phyloP scores from a whole-genome alignment of 2,113 vertebrate genomes.

The Leptocoma aspasia region DNA sequence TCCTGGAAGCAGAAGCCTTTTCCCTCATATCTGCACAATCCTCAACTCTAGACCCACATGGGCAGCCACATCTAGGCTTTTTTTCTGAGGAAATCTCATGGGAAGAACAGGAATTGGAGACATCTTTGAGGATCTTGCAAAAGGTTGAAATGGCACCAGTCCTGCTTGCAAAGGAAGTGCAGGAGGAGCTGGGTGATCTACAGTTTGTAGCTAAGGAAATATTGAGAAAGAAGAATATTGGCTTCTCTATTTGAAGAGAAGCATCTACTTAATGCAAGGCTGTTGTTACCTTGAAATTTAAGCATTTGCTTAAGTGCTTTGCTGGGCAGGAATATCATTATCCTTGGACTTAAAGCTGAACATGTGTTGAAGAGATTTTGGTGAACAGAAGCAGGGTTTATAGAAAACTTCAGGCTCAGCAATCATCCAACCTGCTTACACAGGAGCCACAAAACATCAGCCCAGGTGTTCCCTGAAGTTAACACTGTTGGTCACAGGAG shows the following conservation, averaged over 20 bases:
- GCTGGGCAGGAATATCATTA: neutral
- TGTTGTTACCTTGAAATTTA: neutral
- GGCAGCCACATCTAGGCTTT: neutral
- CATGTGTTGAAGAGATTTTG: neutral
- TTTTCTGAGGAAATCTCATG: neutral
- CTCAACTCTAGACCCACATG: neutral
- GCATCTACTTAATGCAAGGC: neutral
- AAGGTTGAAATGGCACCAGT: fast-evolving
- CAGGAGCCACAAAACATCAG: neutral
- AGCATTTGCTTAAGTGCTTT: neutral
- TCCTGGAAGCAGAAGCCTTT: neutral
- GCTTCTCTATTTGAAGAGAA: neutral
- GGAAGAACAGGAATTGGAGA: neutral
- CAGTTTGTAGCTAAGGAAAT: neutral
- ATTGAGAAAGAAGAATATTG: neutral
- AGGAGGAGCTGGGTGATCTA: neutral
- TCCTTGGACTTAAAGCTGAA: neutral
- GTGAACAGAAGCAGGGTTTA: neutral
- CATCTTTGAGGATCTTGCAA: neutral
- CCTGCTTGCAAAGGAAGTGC: neutral
- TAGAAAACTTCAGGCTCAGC: neutral
- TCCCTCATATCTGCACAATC: neutral
- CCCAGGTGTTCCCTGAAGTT: neutral
- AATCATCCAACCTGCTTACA: neutral
- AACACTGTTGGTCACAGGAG: neutral